phyloP scores from a whole-genome alignment of 2,888 invertebrate species.

The Acleris holmiana region DNA sequence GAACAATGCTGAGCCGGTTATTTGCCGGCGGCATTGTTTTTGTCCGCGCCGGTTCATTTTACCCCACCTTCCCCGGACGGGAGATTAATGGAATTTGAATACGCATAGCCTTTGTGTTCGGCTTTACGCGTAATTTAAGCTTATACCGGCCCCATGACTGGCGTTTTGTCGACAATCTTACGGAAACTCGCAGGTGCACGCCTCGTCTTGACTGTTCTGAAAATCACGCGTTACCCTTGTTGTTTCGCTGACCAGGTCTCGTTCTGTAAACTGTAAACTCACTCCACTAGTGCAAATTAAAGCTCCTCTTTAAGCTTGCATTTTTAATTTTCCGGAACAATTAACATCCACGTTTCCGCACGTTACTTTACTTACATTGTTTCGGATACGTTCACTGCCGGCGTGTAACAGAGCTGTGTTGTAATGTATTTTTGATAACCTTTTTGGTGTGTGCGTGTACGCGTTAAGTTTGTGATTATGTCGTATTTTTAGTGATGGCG shows the following conservation, averaged over 20 bases:
- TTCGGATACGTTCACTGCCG: constrained; percentile 2
- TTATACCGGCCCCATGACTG: constrained; percentile 77
- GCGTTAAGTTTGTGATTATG: constrained; percentile 59
- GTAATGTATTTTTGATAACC: constrained; percentile 63
- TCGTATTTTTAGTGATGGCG: constrained; percentile 52
- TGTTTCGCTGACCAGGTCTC: constrained; percentile 41
- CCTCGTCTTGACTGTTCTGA: constrained; percentile 59
- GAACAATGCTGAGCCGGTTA: constrained; percentile 85
- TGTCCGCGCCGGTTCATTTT: constrained; percentile 83
- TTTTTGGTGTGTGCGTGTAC: constrained; percentile 46
- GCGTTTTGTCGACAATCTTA: constrained; percentile 74
- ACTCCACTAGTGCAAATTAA: constrained; percentile 42
- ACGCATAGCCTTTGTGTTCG: constrained; percentile 83
- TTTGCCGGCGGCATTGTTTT: constrained; percentile 84
- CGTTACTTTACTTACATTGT: constrained; percentile 6
- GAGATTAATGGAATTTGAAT: constrained; percentile 85
- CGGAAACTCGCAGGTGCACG: constrained; percentile 66
- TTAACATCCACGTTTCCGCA: constrained; percentile 12
- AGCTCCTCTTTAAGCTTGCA: constrained; percentile 11
- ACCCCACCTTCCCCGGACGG: constrained; percentile 77
- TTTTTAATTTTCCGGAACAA: constrained; percentile 34
- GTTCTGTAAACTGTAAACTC: constrained; percentile 51
- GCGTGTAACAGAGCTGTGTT: constrained; percentile 35
- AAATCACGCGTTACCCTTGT: constrained; percentile 58
- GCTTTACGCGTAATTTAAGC: constrained; percentile 83